Evolutionary conservation across 2,888 invertebrate genomes (phyloP), one percentile per base, ranked within the genome.

Genomic region (Drosophila percnosoma): DNA sequence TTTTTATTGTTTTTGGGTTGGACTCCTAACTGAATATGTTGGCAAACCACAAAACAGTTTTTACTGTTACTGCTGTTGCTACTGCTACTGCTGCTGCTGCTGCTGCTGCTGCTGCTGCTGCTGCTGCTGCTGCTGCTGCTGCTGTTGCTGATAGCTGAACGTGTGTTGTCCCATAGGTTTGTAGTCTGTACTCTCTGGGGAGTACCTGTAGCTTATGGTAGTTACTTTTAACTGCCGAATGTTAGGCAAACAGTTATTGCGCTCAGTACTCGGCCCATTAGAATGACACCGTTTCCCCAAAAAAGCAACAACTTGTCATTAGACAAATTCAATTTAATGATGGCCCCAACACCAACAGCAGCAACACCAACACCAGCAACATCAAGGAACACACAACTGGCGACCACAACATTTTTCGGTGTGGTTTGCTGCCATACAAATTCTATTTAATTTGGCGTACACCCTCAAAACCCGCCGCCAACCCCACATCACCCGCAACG

Each of bases 321-420:
- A 86, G 89, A 90, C 80, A 86, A 86, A 86, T 90, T 86, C 85
- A 86, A 86, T 86, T 90, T 86, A 76, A 84, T 84, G 84, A 83
- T 66, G 73, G 69, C 75, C 69, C 53, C 52, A 29, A 48, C 72
- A 45, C 10, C 48, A 66, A 42, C 79, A 73, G 57, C 55, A 73
- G 7, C 51, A 58, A 18, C 51, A 27, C n/a, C 18, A 62, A 38
- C 48, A 66, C 13, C 36, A 68, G 33, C 48, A 65, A 62, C 61
- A 52, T 24, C 36, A 34, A 64, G 34, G 36, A 57, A 49, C 34
- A 36, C 54, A 34, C 52, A 49, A 73, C 71, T 59, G 73, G 65
- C 83, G 83, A 85, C 85, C 85, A 72, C 85, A 85, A 89, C 90
- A 90, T 88, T 88, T 90, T 90, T 85, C 65, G 85, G 85, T 82